These are phyloP conservation scores for Drosophila lacteicornis DNA, from an alignment of 1,140 invertebrate species.

Conservation along the genomic window DNA sequence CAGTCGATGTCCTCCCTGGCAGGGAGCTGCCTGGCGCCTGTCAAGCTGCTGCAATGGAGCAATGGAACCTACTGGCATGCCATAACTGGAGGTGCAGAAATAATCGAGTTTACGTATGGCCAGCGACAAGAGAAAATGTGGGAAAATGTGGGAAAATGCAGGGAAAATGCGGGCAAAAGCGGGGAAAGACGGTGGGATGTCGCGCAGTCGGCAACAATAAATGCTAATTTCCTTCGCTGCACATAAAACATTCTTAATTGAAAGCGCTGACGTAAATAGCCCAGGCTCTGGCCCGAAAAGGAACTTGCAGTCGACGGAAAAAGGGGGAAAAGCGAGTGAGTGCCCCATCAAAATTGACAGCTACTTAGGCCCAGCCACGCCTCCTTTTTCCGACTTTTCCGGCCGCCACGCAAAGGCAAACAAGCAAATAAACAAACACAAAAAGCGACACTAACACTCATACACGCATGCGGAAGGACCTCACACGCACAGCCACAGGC, in stretches of 20 bases:
- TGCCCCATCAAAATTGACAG: constrained; percentile 73
- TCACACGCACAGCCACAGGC: constrained; percentile 2
- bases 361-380: constrained; percentile 43
- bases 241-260: constrained; percentile 76
- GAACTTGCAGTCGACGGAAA: not conserved
- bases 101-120: constrained; percentile 63
- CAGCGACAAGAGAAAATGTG: constrained; percentile 11
- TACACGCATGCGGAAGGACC: constrained; percentile 3
- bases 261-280: constrained; percentile 73
- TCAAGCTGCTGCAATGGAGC: constrained; percentile 16
- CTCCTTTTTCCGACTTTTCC: not conserved
- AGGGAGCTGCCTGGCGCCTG: not conserved
- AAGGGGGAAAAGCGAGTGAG: not conserved
- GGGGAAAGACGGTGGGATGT: constrained; percentile 24
- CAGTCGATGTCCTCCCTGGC: not conserved
- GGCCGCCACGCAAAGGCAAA: constrained; percentile 55
- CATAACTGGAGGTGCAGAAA: constrained; percentile 57
- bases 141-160: not conserved
- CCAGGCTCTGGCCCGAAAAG: constrained; percentile 2
- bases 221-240: constrained; percentile 74
- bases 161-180: not conserved
- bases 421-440: constrained; percentile 62
- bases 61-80: constrained; percentile 29
- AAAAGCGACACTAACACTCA: constrained; percentile 37
- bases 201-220: constrained; percentile 64